Conservation (phyloP, 2,797 vertebrate genomes). For the Cryptoblepharus egeriae region DNA sequence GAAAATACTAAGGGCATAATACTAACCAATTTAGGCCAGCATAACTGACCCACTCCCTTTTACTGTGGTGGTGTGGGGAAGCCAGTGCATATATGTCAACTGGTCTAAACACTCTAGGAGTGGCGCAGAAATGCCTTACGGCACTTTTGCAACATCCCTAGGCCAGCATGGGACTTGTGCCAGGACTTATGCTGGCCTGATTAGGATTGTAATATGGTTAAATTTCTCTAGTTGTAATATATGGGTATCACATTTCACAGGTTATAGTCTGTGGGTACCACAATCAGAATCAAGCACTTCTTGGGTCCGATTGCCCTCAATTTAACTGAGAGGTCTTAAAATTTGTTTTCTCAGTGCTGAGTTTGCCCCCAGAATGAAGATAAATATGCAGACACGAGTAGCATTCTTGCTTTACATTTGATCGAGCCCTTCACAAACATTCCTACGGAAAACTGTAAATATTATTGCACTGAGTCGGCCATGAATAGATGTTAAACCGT, state of each 20-base stretch:
- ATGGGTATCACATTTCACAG: conserved; percentile 3
- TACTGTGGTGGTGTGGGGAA: too few relatives aligned
- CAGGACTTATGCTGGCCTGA: too few relatives aligned
- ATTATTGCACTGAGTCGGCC: background rate
- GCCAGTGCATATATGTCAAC: too few relatives aligned
- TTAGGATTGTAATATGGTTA: too few relatives aligned
- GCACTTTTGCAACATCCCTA: too few relatives aligned
- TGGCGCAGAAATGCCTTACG: too few relatives aligned
- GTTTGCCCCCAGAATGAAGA: background rate
- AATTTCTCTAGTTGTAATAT: too few relatives aligned
- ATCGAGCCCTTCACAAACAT: background rate
- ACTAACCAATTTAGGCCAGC: too few relatives aligned
- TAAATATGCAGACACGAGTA: background rate
- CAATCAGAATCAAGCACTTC: background rate
- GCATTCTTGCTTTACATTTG: background rate
- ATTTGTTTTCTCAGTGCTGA: background rate
- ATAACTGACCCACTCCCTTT: too few relatives aligned
- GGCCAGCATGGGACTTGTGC: too few relatives aligned
- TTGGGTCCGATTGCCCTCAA: background rate
- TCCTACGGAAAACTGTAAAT: background rate
- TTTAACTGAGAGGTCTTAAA: fast-evolving
- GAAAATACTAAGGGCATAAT: background rate
- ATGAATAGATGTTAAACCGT: background rate
- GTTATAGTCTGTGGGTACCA: background rate
- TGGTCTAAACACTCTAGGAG: too few relatives aligned